Base-by-base conservation (phyloP, 2,888 invertebrate species). In the Hypomecis atomaria region DNA sequence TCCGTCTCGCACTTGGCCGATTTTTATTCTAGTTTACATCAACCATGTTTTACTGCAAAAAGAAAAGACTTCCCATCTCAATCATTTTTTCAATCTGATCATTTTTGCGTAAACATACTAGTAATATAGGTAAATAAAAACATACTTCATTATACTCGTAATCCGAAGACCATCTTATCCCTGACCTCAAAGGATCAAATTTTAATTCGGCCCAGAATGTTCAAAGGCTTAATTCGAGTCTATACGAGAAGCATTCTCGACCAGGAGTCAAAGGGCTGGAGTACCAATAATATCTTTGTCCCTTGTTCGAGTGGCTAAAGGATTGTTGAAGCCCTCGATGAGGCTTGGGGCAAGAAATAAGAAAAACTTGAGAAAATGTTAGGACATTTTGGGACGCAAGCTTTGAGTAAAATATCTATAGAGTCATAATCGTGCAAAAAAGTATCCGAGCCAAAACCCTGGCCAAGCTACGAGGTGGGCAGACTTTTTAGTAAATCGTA, bases 211-310 rank as follows among this genome's bases (percentile, higher is more conserved):
- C 45, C 33, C 60, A 11, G 13, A 42, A 53, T 53, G 45, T 60
- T 60, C 60, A 60, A 60, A 60, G 56, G 60, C 43, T 59, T 64
- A 59, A 65, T 60, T 60, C 48, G 56, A 50, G 45, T 45, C 52
- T 56, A 56, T 52, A 59, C 54, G 54, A 59, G 36, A 33, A 64
- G 59, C 34, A 45, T 56, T 43, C 59, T 63, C 40, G 9, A 55
- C 40, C 34, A 42, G 43, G 43, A 37, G 55, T 63, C 69, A 71
- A 69, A 69, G 68, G 63, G 63, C 59, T 67, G 37, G 44, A 71
- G 71, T 64, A 66, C 67, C 65, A 71, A 69, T 64, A 64, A 64
- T 69, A 67, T 67, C 67, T 49, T 64, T 50, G 66, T 59, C 60
- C 65, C 58, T 61, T 33, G 54, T 52, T 60, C 55, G 50, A 67